These are phyloP conservation scores for Dermochelys coriacea DNA, from an alignment of 2,797 vertebrate species.

Conservation along the genomic window DNA sequence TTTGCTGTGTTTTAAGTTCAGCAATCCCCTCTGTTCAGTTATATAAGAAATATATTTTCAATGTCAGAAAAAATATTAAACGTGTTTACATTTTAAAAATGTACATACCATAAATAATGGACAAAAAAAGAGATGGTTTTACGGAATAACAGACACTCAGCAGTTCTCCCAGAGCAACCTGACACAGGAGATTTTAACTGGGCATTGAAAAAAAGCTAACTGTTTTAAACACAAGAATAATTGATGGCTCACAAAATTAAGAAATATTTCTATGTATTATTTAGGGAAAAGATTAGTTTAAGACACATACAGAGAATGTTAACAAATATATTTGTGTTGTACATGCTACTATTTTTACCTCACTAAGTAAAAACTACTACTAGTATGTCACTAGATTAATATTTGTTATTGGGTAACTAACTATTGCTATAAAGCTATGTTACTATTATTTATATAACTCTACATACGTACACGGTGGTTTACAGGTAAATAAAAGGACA, in stretches of 20 bases:
- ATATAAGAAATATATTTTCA: slow-evolving; percentile 29
- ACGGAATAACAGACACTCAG: not conserved
- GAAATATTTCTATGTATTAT: not conserved
- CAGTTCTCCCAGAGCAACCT: rapidly evolving
- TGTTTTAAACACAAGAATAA: not conserved
- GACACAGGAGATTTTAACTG: not conserved
- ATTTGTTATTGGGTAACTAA: not conserved
- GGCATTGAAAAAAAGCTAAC: not conserved
- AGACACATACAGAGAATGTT: not conserved
- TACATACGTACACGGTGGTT: too few relatives aligned
- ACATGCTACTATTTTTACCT: not conserved
- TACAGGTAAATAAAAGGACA: not conserved
- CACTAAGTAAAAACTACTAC: not conserved
- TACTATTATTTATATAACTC: not conserved
- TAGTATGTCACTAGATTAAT: not conserved
- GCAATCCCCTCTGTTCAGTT: not conserved
- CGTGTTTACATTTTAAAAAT: not conserved
- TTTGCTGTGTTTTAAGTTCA: not conserved
- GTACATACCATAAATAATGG: rapidly evolving
- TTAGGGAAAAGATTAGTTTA: not conserved
- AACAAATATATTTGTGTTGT: not conserved
- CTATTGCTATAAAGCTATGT: not conserved
- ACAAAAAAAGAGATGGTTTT: not conserved
- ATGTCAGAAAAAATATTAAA: not conserved
- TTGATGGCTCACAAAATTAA: not conserved